Conservation (phyloP, 2,113 vertebrate species). For the Sebastes schlegelii region DNA sequence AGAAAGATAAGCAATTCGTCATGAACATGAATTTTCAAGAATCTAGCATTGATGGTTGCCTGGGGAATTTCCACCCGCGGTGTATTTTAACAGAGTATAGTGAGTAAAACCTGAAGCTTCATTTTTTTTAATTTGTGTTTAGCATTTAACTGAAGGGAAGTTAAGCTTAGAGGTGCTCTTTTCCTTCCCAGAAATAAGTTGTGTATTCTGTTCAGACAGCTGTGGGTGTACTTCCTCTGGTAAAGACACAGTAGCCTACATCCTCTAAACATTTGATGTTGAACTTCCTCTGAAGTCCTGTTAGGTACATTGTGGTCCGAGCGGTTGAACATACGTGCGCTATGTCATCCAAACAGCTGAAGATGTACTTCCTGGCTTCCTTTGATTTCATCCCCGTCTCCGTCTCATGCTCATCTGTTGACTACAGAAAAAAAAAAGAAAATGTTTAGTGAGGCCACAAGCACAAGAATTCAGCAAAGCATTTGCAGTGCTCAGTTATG, state of each 20-base stretch:
- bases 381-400: slow-evolving; percentile 99
- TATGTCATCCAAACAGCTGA: slow-evolving; percentile 99
- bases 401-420: slow-evolving; percentile 96
- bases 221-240: slow-evolving; percentile 38
- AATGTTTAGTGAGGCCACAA: not conserved
- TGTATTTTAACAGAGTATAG: slow-evolving; percentile 11
- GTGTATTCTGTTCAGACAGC: slow-evolving; percentile 13
- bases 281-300: slow-evolving; percentile 36
- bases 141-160: slow-evolving; percentile 19
- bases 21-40: slow-evolving; percentile 23
- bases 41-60: not conserved
- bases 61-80: slow-evolving; percentile 54
- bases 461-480: not conserved
- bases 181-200: slow-evolving; percentile 30
- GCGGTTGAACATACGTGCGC: slow-evolving; percentile 90
- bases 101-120: slow-evolving; percentile 27
- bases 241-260: slow-evolving; percentile 37
- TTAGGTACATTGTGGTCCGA: slow-evolving; percentile 20
- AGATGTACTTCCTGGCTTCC: slow-evolving; percentile 99
- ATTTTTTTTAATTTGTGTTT: slow-evolving; percentile 11
- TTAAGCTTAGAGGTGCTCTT: not conserved
- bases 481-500: not conserved
- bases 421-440: slow-evolving; percentile 82
- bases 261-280: slow-evolving; percentile 36
- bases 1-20: slow-evolving; percentile 4